A percentile compares a stretch with the other conserved stretches of the same genome.
phyloP scores from a whole-genome alignment of 2,113 vertebrate species.

The Megalops atlanticus region DNA sequence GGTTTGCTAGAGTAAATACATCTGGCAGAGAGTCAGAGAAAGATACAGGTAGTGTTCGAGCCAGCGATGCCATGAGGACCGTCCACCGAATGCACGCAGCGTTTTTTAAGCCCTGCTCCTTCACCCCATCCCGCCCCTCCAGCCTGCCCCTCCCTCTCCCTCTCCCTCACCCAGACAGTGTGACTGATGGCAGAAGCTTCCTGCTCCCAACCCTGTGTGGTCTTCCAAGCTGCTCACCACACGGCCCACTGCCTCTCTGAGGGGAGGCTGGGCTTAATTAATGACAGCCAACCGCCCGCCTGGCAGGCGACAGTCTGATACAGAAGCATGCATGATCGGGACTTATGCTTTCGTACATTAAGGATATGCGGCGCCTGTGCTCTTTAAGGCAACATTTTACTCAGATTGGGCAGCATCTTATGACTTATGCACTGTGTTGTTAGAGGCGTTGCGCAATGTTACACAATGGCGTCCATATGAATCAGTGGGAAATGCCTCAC shows the following conservation, averaged over 20 bases:
- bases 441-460: background rate
- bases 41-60: background rate
- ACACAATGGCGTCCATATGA: background rate
- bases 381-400: background rate
- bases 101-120: background rate
- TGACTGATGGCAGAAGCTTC: constrained; percentile 44
- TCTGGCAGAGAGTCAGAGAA: background rate
- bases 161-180: constrained; percentile 31
- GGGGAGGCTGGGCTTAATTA: constrained; percentile 44
- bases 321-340: background rate
- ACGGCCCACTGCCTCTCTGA: constrained; percentile 32
- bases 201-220: constrained; percentile 17
- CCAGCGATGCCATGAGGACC: background rate
- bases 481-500: constrained; percentile 6
- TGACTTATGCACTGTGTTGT: background rate
- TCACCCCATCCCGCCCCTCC: too few relatives aligned
- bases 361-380: background rate
- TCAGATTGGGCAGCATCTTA: background rate
- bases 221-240: constrained; percentile 46
- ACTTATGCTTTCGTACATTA: background rate
- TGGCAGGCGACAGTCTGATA: constrained; percentile 32
- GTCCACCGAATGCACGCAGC: background rate
- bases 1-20: background rate
- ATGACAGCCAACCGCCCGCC: constrained; percentile 44
- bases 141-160: background rate